phyloP scores from a whole-genome alignment of 2,888 invertebrate species.

The Yponomeuta sedellus region DNA sequence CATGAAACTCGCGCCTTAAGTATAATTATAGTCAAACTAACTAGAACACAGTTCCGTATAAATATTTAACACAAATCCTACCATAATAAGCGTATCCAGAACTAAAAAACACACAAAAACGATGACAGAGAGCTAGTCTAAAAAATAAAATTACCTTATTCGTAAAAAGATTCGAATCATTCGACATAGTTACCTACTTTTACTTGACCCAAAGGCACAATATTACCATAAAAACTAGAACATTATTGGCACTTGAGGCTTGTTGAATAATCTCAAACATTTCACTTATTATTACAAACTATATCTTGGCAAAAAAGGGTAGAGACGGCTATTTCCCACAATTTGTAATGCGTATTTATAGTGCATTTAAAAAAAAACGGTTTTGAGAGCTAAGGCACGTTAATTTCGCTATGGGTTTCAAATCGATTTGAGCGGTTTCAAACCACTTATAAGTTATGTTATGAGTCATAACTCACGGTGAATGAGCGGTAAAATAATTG shows the following conservation, averaged over 20 bases:
- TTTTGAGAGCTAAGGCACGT: too few species aligned
- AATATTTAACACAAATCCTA: neutral
- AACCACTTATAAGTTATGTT: too few species aligned
- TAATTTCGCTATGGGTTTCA: too few species aligned
- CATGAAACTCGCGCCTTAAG: too few species aligned
- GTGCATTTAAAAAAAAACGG: too few species aligned
- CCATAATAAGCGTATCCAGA: slow-evolving; percentile 21
- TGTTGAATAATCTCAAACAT: slow-evolving; percentile 5
- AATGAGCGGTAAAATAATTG: too few species aligned
- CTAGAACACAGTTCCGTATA: neutral
- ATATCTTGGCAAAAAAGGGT: neutral
- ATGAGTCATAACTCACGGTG: too few species aligned
- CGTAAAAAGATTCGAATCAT: neutral
- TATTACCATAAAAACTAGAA: neutral
- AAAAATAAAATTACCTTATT: neutral
- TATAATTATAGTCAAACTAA: neutral
- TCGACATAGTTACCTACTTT: neutral
- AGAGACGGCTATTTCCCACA: too few species aligned
- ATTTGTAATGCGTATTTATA: too few species aligned
- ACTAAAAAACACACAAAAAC: slow-evolving; percentile 14
- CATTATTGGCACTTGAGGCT: slow-evolving; percentile 12
- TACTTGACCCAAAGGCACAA: neutral
- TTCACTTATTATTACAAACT: neutral
- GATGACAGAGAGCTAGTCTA: slow-evolving; percentile 7
- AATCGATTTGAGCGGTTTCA: too few species aligned